phyloP scores from a whole-genome alignment of 2,797 vertebrate genomes.

The Sciaenops ocellatus region DNA sequence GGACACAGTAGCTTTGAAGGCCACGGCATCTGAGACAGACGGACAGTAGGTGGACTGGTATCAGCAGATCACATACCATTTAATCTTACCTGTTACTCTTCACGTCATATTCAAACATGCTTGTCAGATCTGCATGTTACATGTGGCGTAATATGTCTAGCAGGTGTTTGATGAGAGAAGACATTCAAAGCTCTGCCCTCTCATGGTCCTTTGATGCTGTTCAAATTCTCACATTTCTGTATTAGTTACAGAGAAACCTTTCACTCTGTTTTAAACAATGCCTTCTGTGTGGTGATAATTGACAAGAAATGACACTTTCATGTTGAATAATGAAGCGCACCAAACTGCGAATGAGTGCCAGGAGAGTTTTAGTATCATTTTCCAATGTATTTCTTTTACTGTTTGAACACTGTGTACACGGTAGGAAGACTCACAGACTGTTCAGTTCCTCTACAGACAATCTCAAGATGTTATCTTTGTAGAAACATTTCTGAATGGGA shows the following conservation, averaged over 20 bases:
- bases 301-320: conserved; percentile 6
- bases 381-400: neutral
- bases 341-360: neutral
- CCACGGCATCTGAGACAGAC: neutral
- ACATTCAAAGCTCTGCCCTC: neutral
- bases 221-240: neutral
- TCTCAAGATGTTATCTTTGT: conserved; percentile 17
- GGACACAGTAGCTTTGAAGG: neutral
- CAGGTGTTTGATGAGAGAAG: neutral
- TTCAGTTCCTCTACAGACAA: conserved; percentile 5
- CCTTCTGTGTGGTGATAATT: neutral
- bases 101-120: neutral
- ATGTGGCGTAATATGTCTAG: neutral
- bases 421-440: neutral
- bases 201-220: neutral
- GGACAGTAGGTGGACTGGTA: neutral
- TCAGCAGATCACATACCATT: neutral
- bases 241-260: neutral
- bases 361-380: neutral
- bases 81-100: no score
- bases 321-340: neutral
- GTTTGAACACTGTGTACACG: neutral
- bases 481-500: conserved; percentile 34
- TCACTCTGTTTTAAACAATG: conserved; percentile 4
- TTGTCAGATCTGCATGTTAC: neutral